phyloP scores from a whole-genome alignment of 2,888 invertebrate genomes.

The Pollenia amentaria region DNA sequence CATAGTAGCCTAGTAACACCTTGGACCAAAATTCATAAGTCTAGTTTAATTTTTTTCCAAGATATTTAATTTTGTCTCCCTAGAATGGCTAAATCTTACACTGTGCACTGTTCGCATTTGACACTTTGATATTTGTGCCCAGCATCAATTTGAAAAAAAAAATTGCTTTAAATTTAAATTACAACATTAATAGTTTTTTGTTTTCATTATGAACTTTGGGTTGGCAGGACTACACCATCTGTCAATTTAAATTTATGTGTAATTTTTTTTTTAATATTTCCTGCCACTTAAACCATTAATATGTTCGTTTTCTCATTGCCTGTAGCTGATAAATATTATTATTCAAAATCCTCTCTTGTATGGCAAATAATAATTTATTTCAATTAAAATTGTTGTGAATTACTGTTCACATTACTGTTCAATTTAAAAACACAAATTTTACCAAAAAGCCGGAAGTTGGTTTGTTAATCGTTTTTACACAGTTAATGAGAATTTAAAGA shows the following conservation, averaged over 20 bases:
- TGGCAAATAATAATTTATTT: slow-evolving; percentile 8
- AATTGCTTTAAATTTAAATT: neutral
- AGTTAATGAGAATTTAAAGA: too few species aligned
- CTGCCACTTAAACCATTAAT: slow-evolving; percentile 1
- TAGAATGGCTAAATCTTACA: too few species aligned
- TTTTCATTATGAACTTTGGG: neutral
- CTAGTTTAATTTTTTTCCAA: too few species aligned
- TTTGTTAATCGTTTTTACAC: too few species aligned
- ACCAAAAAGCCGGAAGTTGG: too few species aligned
- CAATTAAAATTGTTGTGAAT: neutral
- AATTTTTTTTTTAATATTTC: neutral
- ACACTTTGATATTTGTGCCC: neutral
- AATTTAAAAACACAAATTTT: too few species aligned
- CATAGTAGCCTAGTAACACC: too few species aligned
- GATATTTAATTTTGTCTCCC: too few species aligned
- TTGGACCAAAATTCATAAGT: too few species aligned
- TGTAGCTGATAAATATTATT: slow-evolving; percentile 9
- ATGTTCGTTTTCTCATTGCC: neutral
- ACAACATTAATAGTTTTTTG: neutral
- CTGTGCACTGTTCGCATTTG: too few species aligned
- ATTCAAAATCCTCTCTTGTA: neutral
- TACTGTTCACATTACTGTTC: neutral
- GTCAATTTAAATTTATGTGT: slow-evolving; percentile 23
- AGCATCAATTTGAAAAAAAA: neutral
- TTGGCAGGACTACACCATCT: neutral